Conservation (phyloP, 2,888 invertebrate species). For the Nasonovia ribisnigri region DNA sequence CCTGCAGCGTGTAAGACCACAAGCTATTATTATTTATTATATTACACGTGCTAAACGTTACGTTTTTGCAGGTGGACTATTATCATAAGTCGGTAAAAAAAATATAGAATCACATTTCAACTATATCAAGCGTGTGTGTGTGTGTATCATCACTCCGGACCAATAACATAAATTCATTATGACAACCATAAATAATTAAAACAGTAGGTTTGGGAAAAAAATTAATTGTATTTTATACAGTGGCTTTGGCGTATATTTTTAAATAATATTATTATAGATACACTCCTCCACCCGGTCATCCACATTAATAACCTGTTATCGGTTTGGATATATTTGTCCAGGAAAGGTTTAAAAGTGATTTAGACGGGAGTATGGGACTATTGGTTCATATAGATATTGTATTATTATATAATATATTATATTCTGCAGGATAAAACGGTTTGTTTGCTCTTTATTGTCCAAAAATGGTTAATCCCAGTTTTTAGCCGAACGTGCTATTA, state of each 20-base stretch:
- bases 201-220: neutral
- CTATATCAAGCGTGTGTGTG: neutral
- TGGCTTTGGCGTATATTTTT: neutral
- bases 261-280: neutral
- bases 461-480: constrained; percentile 39
- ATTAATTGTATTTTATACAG: neutral
- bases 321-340: constrained; percentile 4
- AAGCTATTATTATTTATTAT: neutral
- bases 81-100: neutral
- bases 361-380: constrained; percentile 1
- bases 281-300: neutral
- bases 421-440: neutral
- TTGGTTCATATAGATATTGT: neutral
- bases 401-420: neutral
- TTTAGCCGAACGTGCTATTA: neutral
- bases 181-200: neutral
- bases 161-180: neutral
- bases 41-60: neutral
- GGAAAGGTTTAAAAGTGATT: constrained; percentile 31
- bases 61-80: neutral
- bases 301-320: constrained; percentile 20
- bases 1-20: neutral
- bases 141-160: neutral
- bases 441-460: constrained; percentile 20
- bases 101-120: neutral